Percentiles rank a stretch among this genome's conserved stretches.
phyloP scores from a whole-genome alignment of 2,888 invertebrate species.

The Troilus luridus region DNA sequence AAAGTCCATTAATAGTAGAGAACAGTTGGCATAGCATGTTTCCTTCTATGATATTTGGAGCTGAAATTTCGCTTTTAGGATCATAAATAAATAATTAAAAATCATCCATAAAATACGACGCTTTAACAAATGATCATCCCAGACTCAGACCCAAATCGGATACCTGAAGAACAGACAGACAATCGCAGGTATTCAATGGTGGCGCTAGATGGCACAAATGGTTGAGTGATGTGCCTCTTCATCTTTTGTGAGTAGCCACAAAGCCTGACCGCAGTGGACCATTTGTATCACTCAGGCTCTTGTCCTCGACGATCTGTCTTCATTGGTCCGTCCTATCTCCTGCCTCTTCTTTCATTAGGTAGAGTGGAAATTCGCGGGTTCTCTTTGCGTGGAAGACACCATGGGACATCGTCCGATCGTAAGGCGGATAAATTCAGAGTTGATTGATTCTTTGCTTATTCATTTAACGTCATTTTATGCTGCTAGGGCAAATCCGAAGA shows the following conservation, averaged over 20 bases:
- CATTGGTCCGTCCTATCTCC: conserved; percentile 9
- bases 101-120: neutral
- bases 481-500: no score
- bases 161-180: conserved; percentile 1
- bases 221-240: conserved; percentile 36
- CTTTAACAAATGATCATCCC: neutral
- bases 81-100: neutral
- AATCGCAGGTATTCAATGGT: neutral
- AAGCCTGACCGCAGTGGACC: conserved; percentile 6
- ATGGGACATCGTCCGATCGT: neutral
- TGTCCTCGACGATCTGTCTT: conserved; percentile 28
- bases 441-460: no score
- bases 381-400: neutral
- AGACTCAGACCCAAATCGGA: neutral
- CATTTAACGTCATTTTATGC: no score
- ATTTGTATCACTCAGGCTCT: conserved; percentile 30
- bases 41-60: no score
- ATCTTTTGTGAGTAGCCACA: conserved; percentile 22
- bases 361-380: neutral
- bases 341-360: conserved; percentile 35
- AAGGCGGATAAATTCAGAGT: no score
- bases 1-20: no score
- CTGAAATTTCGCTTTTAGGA: no score
- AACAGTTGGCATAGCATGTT: no score
- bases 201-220: conserved; percentile 35